Evolutionary conservation across 2,797 vertebrate genomes (phyloP), one percentile per base, ranked within the genome.

Genomic region (Neoniphon sammara): DNA sequence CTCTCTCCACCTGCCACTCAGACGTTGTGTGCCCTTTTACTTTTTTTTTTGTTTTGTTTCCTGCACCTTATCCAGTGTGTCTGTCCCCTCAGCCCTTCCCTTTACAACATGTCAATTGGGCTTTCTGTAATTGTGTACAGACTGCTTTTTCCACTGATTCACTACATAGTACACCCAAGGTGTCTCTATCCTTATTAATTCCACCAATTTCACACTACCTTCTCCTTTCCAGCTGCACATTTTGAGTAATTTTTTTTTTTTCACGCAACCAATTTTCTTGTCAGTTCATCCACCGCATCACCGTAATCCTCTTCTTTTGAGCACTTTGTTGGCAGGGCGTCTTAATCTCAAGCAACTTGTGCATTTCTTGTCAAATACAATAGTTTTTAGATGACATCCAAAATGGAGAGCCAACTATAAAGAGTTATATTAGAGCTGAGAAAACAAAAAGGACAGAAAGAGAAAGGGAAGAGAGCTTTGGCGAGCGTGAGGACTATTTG

Each of bases 201-300:
- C 56, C 64, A 66, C 44, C 60, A 42, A 7, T 75, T 11, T 66
- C 58, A 27, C 39, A 44, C 36, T 56, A 7, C 25, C 57, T 57
- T 73, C 31, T 77, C 46, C 34, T 67, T 77, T 69, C 56, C 64
- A 63, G 57, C 66, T 49, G 55, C 73, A 49, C 69, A 73, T 80
- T 80, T 53, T 81, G 25, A 66, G 72, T 36, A 69, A 63, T 56
- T 60, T 73, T 82, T 76, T 82, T 36, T 83, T n/a, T n/a, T n/a
- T n/a, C 66, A 73, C 54, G 27, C 25, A 49, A 64, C 17, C 49
- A 44, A 7, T 77, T 75, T 78, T 71, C 55, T 63, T 65, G 72
- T 82, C 77, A 85, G 66, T 77, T 77, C 81, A 84, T 73, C 67
- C 73, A 34, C 67, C 58, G 30, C 57, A 77, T 81, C 66, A 66